A percentile compares a stretch with the other conserved stretches of the same genome.
Evolutionary conservation across 2,888 invertebrate genomes (phyloP).

Genomic region (Callinectes sapidus): DNA sequence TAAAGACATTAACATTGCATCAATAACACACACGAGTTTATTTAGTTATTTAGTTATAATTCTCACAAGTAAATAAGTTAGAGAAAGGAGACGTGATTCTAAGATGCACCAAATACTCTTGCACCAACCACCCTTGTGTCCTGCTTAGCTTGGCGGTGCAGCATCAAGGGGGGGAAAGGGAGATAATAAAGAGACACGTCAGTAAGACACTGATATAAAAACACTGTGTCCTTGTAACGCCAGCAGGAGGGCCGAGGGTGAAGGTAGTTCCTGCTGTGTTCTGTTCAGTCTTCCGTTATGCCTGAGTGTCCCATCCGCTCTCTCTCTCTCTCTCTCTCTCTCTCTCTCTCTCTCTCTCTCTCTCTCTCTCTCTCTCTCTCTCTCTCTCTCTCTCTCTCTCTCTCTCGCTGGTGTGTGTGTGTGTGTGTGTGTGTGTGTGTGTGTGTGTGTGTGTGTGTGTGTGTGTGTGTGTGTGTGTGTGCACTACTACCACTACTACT

Average conservation of each 20-base stretch:
- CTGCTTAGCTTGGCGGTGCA: background rate
- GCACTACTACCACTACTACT: background rate
- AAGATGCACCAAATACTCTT: background rate
- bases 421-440: conserved; percentile 30
- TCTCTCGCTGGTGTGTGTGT: conserved; percentile 32
- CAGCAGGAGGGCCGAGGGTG: background rate
- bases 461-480: conserved; percentile 32
- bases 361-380: too few relatives aligned
- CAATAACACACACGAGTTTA: background rate
- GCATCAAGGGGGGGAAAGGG: background rate
- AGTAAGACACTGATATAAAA: background rate
- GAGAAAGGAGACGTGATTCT: background rate
- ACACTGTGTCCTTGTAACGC: background rate
- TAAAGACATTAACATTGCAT: background rate
- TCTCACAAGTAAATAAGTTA: background rate
- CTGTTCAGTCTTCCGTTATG: background rate
- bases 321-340: too few relatives aligned
- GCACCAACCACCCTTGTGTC: background rate
- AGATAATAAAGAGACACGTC: background rate
- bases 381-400: too few relatives aligned
- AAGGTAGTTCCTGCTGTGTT: background rate
- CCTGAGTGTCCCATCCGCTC: background rate
- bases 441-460: conserved; percentile 37
- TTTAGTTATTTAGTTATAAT: background rate
- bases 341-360: too few relatives aligned